Base-by-base conservation (phyloP, 1,140 invertebrate genomes). In the Brachystomella parvula region DNA sequence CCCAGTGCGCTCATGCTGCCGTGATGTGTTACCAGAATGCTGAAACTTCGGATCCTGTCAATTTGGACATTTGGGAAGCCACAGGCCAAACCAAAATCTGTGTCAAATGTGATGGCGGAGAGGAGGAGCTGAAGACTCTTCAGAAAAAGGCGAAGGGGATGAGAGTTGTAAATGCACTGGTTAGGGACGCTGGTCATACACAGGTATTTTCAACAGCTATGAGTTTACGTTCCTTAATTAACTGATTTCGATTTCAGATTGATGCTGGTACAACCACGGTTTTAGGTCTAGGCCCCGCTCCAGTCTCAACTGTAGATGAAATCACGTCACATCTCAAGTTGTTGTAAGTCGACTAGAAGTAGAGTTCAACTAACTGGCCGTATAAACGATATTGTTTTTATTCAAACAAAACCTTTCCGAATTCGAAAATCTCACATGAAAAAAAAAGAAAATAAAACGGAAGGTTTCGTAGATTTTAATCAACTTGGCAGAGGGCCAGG, bases 271-370 rank as follows among this genome's bases (percentile, higher is more conserved):
- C 89, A 26, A 83, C 83, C 72, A 98, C 94, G 70, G 93, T 96
- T 24, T 79, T 95, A 61, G 92, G 88, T 6, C 82, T 97, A 68
- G 94, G 94, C n/a, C 94, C 90, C 73, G 92, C 88, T 33, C 84
- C 85, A 61, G 83, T 83, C 71, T 78, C 81, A 71, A 74, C 87
- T 30, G 83, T 96, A 71, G 87, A 95, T 79, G 76, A 84, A 81
- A 84, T 95, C 30, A 93, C 92, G 63, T 90, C 91, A 47, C 87
- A 94, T 80, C 83, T 96, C 62, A 93, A 92, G 79, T 80, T 95
- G 47, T 86, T 88, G 76, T 92, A 81, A 83, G 63, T 47, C 19
- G 28, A 47, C 15, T 63, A 28, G 9, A 21, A 58, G 32, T 29
- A n/a, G n/a, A 29, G 24, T 64, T 15, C 21, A 58, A 21, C 56